Base-by-base conservation (phyloP, 2,797 vertebrate genomes). In the Ibycter americanus region DNA sequence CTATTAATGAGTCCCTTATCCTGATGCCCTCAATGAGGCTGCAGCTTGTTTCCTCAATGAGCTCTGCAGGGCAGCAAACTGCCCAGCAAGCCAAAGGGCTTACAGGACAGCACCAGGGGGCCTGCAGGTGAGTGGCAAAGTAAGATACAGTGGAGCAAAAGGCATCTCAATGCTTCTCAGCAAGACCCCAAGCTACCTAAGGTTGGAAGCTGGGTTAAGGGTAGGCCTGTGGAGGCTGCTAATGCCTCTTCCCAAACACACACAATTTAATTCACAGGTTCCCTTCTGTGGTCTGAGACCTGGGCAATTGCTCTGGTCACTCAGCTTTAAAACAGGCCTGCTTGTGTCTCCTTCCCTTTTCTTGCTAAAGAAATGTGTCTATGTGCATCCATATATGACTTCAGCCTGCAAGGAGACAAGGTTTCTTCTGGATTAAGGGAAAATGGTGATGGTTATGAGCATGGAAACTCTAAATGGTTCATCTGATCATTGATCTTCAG, bases 351-450 rank as follows among this genome's bases (percentile, higher is more conserved):
- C 49, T 87, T 61, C 36, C 16, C 14, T 46, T 4, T 17, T 46
- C 67, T 22, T 20, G 36, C 40, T 44, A 6, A 40, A 59, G 58
- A 65, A 36, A 65, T n/a, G 8, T 11, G 4, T 14, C 29, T 47
- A 4, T 15, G 23, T 4, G 10, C 7, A 3, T 11, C 17, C 14
- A 36, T 2, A 10, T 3, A 3, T 0, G 19, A n/a, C 7, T 58
- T 66, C 38, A 88, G 23, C 12, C 40, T 70, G 32, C 21, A 66
- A 31, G 51, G 44, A 54, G 11, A 34, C 15, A 32, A 86, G 23
- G 18, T 9, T 79, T 76, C 58, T 40, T 22, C 19, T 56, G 36
- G 18, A 8, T 93, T 70, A 66, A n/a, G 22, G 59, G n/a, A 77
- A 54, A 59, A 47, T 13, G 6, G 4, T 4, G 25, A 72, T 66